Evolutionary conservation across 2,797 vertebrate species (phyloP), one percentile per base, ranked within the genome.

Genomic region (Hydrolagus colliei): DNA sequence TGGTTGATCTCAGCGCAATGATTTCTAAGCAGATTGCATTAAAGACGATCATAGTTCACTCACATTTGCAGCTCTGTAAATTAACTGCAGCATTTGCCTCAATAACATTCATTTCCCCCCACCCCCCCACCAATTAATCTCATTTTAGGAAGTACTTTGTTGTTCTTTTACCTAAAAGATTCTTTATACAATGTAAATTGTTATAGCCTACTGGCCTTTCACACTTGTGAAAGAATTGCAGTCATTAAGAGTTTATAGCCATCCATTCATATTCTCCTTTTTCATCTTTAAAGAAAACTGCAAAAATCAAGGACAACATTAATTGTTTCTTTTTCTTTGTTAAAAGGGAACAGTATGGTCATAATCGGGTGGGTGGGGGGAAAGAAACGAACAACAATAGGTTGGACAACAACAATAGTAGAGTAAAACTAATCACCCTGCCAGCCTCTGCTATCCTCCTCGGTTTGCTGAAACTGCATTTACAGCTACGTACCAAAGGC

Each of bases 391-490:
- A 18, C 62, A 18, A 9, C 27, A 35, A 32, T 14, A 41, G 14
- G 27, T 65, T 67, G 27, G 27, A 16, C n/a, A 65, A 82, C 20
- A 32, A 65, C 20, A 4, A 35, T 41, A 41, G 63, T 82, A 35
- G 27, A 82, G 14, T 11, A 32, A 67, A 16, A 82, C 63, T 67
- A 82, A 82, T 82, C 35, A 82, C 20, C 78, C 27, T 65, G 61
- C 7, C 8, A 65, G n/a, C 12, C 10, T 27, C 63, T 32, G 62
- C 65, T 80, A 80, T 65, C 62, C 62, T 32, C 62, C 14, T 67
- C 52, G 11, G 14, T 67, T 82, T 82, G 78, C 62, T 82, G 79
- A 68, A 68, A 27, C 35, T 82, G 78, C 61, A 16, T 82, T 82
- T 82, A 14, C 65, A 82, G 78, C 78, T 16, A 67, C 27, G 12